Percentiles rank a stretch among this genome's conserved stretches.
phyloP scores from a whole-genome alignment of 37 sponge, comb jelly and placozoan genomes.

The Oscarella lobularis region DNA sequence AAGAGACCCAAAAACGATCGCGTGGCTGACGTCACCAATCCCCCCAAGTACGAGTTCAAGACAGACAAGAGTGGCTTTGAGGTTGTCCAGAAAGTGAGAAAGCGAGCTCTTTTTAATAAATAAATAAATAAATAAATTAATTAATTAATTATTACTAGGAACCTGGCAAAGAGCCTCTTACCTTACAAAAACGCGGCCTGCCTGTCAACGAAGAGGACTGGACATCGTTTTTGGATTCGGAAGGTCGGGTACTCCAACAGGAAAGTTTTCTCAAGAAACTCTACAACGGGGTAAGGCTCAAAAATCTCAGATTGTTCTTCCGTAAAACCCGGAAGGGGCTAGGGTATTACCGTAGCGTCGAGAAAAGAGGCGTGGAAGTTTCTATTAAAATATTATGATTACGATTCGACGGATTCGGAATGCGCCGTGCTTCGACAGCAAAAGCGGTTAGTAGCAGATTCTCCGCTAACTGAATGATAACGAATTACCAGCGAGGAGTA shows the following conservation, averaged over 20 bases:
- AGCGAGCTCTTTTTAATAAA: no score
- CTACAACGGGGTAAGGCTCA: constrained; percentile 66
- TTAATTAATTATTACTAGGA: no score
- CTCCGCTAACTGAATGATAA: not conserved
- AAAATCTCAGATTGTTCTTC: no score
- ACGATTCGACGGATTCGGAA: constrained; percentile 39
- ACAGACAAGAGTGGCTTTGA: no score
- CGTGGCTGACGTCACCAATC: no score
- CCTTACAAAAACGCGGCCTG: not conserved
- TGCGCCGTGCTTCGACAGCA: not conserved
- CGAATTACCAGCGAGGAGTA: constrained; percentile 37
- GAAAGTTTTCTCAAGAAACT: constrained; percentile 42
- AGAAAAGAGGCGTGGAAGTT: constrained; percentile 82
- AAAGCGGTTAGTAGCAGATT: no score
- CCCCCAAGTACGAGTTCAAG: no score
- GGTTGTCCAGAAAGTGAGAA: no score
- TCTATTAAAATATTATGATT: constrained; percentile 54
- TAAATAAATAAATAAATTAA: no score
- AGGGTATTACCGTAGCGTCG: constrained; percentile 62
- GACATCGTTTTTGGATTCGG: constrained; percentile 46
- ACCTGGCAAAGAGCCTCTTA: no score
- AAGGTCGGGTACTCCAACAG: constrained; percentile 32
- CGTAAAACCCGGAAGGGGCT: no score
- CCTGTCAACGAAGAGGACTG: constrained; percentile 62
- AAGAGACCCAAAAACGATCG: no score